Percentiles rank a stretch among this genome's conserved stretches.
Evolutionary conservation across 2,113 vertebrate species (phyloP).

Genomic region (Suncus etruscus): DNA sequence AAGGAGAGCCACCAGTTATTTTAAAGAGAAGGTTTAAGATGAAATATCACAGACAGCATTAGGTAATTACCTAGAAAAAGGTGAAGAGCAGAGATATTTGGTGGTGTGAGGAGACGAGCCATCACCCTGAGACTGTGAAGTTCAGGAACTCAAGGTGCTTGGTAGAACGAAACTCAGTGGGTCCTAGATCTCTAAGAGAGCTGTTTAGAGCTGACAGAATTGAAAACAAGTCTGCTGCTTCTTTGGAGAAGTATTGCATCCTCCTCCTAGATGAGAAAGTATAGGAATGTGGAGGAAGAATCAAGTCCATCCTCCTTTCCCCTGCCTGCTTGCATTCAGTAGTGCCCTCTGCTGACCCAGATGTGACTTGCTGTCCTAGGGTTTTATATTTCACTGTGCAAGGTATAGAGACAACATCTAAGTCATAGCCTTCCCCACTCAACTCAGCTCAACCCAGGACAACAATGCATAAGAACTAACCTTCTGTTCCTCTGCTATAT

Average conservation of each 20-base stretch:
- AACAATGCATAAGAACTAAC: too few species aligned
- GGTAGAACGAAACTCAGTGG: background rate
- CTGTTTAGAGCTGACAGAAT: background rate
- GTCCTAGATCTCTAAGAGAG: background rate
- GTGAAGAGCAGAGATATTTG: background rate
- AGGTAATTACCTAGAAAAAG: background rate
- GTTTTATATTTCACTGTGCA: background rate
- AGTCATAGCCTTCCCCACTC: background rate
- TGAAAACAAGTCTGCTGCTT: background rate
- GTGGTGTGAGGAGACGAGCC: fast-evolving
- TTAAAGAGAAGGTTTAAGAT: background rate
- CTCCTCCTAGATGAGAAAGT: fast-evolving
- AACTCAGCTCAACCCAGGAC: too few species aligned
- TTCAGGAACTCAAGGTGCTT: fast-evolving
- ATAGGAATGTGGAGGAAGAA: background rate
- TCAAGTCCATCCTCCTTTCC: background rate
- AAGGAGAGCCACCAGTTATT: background rate
- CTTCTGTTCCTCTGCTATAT: background rate
- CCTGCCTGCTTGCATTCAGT: background rate
- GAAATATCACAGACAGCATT: background rate
- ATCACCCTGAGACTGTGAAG: background rate
- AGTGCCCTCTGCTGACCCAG: fast-evolving
- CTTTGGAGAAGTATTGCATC: background rate
- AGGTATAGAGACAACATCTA: background rate
- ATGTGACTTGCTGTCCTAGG: background rate